Evolutionary conservation across 2,113 vertebrate genomes (phyloP).

Genomic region (Meleagris gallopavo): DNA sequence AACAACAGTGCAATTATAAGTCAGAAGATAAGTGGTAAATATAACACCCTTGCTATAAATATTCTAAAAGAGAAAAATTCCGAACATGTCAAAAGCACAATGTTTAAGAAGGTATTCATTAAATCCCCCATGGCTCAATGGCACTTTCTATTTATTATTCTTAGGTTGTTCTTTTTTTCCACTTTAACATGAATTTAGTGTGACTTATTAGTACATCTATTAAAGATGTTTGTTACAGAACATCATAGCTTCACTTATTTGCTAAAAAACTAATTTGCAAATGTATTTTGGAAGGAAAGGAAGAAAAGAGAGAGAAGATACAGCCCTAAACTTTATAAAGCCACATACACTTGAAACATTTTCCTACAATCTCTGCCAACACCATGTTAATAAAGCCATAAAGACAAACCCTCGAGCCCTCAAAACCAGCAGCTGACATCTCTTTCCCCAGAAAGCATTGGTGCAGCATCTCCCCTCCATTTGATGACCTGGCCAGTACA

Average conservation of each 20-base stretch:
- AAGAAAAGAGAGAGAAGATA: background rate
- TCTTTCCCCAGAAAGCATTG: background rate
- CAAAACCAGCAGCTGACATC: background rate
- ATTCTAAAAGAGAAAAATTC: conserved; percentile 17
- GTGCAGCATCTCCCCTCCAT: background rate
- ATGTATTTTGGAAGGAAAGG: background rate
- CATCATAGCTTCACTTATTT: background rate
- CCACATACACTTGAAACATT: background rate
- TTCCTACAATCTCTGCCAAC: background rate
- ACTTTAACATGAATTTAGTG: background rate
- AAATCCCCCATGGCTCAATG: background rate
- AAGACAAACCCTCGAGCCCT: background rate
- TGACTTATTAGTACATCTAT: background rate
- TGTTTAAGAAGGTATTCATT: conserved; percentile 38
- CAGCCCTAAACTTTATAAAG: rapidly evolving
- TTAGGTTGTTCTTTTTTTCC: background rate
- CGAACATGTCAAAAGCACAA: conserved; percentile 22
- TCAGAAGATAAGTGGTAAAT: conserved; percentile 46
- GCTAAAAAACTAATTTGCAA: background rate
- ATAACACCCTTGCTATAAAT: conserved; percentile 48
- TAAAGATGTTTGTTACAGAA: background rate
- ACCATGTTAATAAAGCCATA: background rate
- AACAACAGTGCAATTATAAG: conserved; percentile 49
- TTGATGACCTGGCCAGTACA: background rate
- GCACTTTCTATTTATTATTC: background rate